A percentile compares a stretch with the other conserved stretches of the same genome.
phyloP scores from a whole-genome alignment of 1,140 invertebrate species.

The Eufriesea mexicana region DNA sequence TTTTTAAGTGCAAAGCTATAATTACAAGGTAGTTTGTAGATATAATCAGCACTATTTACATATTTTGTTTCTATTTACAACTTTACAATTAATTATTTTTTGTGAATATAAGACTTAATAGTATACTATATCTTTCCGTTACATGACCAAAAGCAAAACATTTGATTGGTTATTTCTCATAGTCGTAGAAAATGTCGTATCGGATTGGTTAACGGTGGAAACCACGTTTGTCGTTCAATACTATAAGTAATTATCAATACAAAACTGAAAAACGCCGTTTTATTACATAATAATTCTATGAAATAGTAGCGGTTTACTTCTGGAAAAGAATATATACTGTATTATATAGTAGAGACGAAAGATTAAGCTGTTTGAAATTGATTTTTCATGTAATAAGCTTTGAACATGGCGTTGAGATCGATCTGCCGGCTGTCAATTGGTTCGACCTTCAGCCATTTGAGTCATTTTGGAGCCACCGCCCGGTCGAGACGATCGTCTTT shows the following conservation, averaged over 20 bases:
- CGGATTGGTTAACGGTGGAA: conserved; percentile 20
- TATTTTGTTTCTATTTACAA: not conserved
- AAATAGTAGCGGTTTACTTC: conserved; percentile 35
- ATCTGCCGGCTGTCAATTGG: conserved; percentile 80
- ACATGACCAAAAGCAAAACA: not conserved
- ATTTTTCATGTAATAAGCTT: conserved; percentile 38
- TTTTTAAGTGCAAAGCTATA: not conserved
- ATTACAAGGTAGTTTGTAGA: not conserved
- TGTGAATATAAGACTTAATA: not conserved
- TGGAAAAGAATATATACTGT: not conserved
- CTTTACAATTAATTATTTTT: not conserved
- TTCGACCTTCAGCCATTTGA: conserved; percentile 79
- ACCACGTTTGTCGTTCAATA: conserved; percentile 7
- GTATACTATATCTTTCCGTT: not conserved
- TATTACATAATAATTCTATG: conserved; percentile 60
- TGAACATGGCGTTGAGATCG: conserved; percentile 80
- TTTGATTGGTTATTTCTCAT: not conserved
- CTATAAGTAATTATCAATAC: not conserved
- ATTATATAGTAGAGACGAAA: not conserved
- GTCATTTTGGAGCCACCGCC: conserved; percentile 79
- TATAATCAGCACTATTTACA: not conserved
- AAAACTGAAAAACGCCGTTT: conserved; percentile 31
- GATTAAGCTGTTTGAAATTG: conserved; percentile 36
- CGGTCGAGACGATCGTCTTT: conserved; percentile 71
- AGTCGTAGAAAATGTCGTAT: not conserved